Evolutionary conservation across 1,140 invertebrate species (phyloP), one percentile per base, ranked within the genome.

Genomic region (Calliphora vicina): DNA sequence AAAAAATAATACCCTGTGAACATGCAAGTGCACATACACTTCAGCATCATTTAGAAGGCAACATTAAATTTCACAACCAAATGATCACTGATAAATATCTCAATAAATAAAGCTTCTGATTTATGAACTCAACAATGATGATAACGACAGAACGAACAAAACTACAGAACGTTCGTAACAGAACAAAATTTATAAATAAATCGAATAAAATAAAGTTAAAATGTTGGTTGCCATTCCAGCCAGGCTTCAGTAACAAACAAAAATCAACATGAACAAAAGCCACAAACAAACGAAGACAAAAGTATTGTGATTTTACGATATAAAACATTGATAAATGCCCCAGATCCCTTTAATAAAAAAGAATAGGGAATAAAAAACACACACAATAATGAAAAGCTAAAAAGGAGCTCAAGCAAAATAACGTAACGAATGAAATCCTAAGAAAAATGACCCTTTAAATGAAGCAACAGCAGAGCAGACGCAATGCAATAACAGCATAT

Each of bases 41-140:
- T 50, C 45, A 50, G 1, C 45, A 50, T 67, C 50, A 67, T 20
- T 20, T 67, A 23, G 27, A 76, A 23, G n/a, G 15, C 15, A 76
- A 76, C 73, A 76, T 76, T 42, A 20, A 76, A 42, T 35, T 76
- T 76, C 73, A 76, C 73, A 76, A 42, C 15, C 73, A 35, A 35
- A 76, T 76, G 29, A 76, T 35, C 73, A 42, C 73, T 76, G 73
- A 76, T 76, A 76, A 76, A 76, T 42, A 76, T 76, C 73, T 76
- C 29, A 76, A 76, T 29, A 76, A 76, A 76, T 76, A 42, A 76
- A 76, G 73, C 73, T 76, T 76, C 73, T 76, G 73, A 76, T 76
- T 76, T 76, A 76, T 76, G 27, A 42, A 76, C 73, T 76, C 29
- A 35, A 76, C 73, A 76, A 76, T 76, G 29, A 35, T 76, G 35